Conservation (phyloP, 2,113 vertebrate genomes). For the Ailurus styani region DNA sequence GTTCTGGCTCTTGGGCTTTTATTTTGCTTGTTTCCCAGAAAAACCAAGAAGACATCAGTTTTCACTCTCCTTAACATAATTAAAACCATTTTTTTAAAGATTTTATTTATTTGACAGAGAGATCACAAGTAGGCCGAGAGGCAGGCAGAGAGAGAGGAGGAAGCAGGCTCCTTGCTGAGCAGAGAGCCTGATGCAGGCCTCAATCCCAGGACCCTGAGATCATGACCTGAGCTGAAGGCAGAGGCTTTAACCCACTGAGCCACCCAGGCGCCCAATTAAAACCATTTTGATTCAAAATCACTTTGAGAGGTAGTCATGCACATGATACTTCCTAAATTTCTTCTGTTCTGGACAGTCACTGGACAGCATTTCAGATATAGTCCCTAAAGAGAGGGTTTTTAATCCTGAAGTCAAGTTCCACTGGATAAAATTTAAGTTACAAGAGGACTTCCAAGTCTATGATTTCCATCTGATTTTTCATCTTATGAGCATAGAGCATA, state of each 20-base stretch:
- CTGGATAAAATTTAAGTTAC: neutral
- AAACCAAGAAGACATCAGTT: neutral
- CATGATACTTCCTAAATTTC: neutral
- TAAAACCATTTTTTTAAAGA: neutral
- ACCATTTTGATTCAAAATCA: neutral
- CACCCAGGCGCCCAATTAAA: no score
- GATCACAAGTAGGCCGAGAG: no score
- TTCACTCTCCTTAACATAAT: neutral
- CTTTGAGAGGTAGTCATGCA: neutral
- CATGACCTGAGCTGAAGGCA: no score
- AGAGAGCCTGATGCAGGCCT: no score
- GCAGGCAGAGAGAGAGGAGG: no score
- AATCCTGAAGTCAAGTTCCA: neutral
- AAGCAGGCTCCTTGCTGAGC: no score
- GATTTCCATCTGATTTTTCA: neutral
- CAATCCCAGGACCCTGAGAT: no score
- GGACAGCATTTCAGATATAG: neutral
- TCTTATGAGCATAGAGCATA: neutral
- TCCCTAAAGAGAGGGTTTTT: neutral
- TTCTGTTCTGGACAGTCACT: neutral
- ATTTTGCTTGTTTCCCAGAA: neutral
- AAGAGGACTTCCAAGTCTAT: neutral
- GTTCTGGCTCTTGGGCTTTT: neutral
- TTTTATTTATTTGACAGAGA: no score
- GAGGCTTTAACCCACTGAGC: no score